A percentile compares a stretch with the other conserved stretches of the same genome.
Conservation (phyloP, 2,888 invertebrate species). For the Agrochola lota region DNA sequence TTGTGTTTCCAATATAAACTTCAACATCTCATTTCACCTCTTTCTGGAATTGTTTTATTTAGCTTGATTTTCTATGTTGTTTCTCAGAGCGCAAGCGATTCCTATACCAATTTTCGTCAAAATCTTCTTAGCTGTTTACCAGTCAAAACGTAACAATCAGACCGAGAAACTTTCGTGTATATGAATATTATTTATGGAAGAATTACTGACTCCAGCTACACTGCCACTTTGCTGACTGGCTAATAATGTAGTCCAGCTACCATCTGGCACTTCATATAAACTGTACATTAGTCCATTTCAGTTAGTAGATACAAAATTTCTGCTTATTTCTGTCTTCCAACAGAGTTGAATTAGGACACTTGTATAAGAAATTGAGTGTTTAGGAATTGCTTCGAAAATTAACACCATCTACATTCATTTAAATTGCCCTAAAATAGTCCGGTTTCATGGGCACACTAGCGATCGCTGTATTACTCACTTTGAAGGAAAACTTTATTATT, state of each 20-base stretch:
- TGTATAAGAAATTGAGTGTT: background rate
- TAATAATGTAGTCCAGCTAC: background rate
- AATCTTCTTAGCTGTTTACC: background rate
- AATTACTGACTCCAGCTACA: background rate
- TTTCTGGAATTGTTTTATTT: too few species aligned
- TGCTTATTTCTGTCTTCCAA: background rate
- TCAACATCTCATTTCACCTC: background rate
- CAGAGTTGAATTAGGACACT: background rate
- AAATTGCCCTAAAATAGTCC: background rate
- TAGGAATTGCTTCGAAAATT: background rate
- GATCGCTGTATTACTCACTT: background rate
- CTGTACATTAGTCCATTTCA: background rate
- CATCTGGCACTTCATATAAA: background rate
- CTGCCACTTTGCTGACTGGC: background rate
- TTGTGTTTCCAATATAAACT: background rate
- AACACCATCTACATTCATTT: background rate
- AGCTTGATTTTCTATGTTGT: background rate
- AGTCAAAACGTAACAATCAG: too few species aligned
- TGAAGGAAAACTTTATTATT: constrained; percentile 5
- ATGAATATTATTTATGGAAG: background rate
- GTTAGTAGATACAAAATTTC: background rate
- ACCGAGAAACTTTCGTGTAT: background rate
- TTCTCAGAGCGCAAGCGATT: background rate
- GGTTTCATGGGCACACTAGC: background rate
- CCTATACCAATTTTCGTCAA: background rate